phyloP scores from a whole-genome alignment of 1,140 invertebrate genomes.

The Drosophila novamexicana region DNA sequence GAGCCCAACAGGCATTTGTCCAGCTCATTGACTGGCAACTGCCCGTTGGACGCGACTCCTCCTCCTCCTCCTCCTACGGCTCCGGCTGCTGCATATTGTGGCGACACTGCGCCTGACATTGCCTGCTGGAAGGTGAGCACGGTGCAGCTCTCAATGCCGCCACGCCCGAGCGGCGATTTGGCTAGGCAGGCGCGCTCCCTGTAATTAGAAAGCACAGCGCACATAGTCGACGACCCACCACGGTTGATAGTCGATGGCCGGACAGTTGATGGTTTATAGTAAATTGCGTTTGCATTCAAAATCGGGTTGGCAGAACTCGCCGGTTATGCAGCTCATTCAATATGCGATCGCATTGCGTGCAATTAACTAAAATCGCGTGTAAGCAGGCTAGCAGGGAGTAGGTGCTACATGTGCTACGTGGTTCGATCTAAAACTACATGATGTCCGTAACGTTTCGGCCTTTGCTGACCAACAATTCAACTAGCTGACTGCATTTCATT shows the following conservation, averaged over 20 bases:
- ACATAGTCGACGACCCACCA: slow-evolving; percentile 1
- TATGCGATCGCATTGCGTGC: background rate
- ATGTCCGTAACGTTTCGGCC: too few relatives aligned
- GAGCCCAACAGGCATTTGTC: slow-evolving; percentile 53
- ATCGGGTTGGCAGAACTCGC: too few relatives aligned
- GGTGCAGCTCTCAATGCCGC: slow-evolving; percentile 37
- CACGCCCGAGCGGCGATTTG: slow-evolving; percentile 60
- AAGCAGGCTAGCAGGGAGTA: background rate
- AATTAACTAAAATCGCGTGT: background rate
- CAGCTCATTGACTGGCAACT: slow-evolving; percentile 4
- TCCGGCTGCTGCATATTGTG: slow-evolving; percentile 64
- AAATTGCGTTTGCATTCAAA: too few relatives aligned
- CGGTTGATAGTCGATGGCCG: slow-evolving; percentile 3
- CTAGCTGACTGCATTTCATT: too few relatives aligned
- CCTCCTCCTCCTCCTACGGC: slow-evolving; percentile 9
- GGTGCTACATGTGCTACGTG: background rate
- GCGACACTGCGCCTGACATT: slow-evolving; percentile 81
- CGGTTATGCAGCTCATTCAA: background rate
- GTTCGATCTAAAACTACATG: too few relatives aligned
- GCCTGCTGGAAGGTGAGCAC: slow-evolving; percentile 80
- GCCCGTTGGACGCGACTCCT: background rate
- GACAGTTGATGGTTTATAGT: too few relatives aligned
- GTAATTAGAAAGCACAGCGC: slow-evolving; percentile 26
- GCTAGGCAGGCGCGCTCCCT: slow-evolving; percentile 69
- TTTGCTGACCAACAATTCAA: too few relatives aligned